Evolutionary conservation across 2,797 vertebrate genomes (phyloP), one percentile per base, ranked within the genome.

Genomic region (Diceros bicornis): DNA sequence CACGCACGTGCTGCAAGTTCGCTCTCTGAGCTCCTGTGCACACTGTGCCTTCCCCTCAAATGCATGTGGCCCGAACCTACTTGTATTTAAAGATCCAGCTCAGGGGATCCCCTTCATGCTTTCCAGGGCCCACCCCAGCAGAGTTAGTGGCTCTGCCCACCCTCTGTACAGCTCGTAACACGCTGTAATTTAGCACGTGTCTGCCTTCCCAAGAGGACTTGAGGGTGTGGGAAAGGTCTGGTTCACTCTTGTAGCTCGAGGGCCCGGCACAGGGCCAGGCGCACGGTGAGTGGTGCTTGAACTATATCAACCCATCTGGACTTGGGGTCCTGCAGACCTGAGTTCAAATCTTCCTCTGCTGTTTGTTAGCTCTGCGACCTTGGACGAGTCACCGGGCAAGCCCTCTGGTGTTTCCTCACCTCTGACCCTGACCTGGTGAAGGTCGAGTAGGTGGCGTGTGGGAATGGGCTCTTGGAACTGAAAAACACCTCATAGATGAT

Each of bases 91-190:
- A 71, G 66, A 37, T 44, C 9, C 50, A 83, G 32, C 23, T 34
- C 14, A 14, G 25, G 23, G 25, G 7, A 21, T 11, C 23, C 55
- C 27, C n/a, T 69, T 7, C 6, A 0, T 41, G 21, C 27, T 68
- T 41, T 25, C 27, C 12, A n/a, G 62, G 72, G 68, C 16, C 32
- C 0, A 10, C 9, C 12, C 41, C 29, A 27, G 27, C 12, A 61
- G 47, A 50, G 20, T 47, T 4, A 6, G 52, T 4, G 12, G 4
- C 12, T 29, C 64, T 52, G 3, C 13, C 21, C 13, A 25, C 16
- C 21, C 32, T 88, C 27, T 29, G 8, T 6, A 14, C 0, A 50
- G 66, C 20, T n/a, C 11, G 1, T 0, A 41, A 6, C 1, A 18
- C 25, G 16, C 37, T 52, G 27, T 23, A 50, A 64, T 34, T 9